Percentiles rank a stretch among this genome's conserved stretches.
Evolutionary conservation across 1,140 invertebrate genomes (phyloP).

Genomic region (Papilio polytes): DNA sequence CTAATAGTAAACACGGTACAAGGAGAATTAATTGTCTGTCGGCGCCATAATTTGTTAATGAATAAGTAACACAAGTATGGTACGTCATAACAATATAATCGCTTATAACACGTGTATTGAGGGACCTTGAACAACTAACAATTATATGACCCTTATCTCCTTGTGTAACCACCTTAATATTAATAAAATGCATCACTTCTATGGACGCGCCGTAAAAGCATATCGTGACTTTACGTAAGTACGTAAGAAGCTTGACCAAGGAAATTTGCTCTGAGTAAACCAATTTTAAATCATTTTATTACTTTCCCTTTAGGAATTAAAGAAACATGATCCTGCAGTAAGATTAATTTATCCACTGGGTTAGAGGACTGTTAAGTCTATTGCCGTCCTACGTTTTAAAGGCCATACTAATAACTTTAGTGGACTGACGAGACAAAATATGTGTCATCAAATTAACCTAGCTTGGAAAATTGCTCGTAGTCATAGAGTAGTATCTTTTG

Average conservation of each 20-base stretch:
- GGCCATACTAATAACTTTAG: neutral
- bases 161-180: neutral
- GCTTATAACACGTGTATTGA: neutral
- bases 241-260: neutral
- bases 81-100: neutral
- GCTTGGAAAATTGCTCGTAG: neutral
- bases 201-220: constrained; percentile 8
- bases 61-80: neutral
- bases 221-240: neutral
- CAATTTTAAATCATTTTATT: neutral
- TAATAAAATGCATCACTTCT: neutral
- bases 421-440: constrained; percentile 5
- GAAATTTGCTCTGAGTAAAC: neutral
- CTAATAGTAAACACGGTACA: neutral
- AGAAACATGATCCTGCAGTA: neutral
- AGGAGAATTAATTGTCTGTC: neutral
- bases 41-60: neutral
- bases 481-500: neutral
- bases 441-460: neutral
- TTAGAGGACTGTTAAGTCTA: neutral
- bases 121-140: neutral
- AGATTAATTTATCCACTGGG: constrained; percentile 1
- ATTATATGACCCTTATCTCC: neutral
- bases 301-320: neutral
- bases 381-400: neutral